Conservation (phyloP, 2,113 vertebrate genomes). For the Leptodactylus fuscus region DNA sequence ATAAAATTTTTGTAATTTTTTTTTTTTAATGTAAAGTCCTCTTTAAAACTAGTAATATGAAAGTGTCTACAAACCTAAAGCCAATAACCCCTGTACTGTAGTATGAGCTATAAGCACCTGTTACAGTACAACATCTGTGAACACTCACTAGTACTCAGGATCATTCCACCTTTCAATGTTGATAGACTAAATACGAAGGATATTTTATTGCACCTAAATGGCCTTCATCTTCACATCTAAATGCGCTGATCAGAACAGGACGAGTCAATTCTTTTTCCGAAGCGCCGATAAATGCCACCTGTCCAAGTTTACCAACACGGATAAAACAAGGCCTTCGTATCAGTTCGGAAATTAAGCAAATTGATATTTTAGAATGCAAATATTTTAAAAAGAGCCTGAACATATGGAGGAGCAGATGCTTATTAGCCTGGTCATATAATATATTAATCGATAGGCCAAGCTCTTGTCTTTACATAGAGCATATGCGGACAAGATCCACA, state of each 20-base stretch:
- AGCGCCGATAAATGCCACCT: constrained; percentile 48
- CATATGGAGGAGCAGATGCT: constrained; percentile 60
- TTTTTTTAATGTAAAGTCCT: no score
- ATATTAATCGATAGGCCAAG: constrained; percentile 41
- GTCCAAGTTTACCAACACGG: constrained; percentile 51
- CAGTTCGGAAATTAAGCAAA: constrained; percentile 51
- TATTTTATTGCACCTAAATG: constrained; percentile 48
- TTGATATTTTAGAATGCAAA: constrained; percentile 59
- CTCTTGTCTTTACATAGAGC: constrained; percentile 31
- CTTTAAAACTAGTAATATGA: background rate
- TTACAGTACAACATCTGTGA: constrained; percentile 37
- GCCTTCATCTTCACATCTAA: constrained; percentile 38
- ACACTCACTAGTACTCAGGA: background rate
- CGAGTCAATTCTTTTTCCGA: constrained; percentile 36
- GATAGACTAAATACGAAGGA: constrained; percentile 31
- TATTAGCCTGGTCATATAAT: constrained; percentile 28
- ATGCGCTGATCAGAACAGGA: background rate
- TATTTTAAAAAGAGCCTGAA: constrained; percentile 56
- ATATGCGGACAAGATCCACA: background rate
- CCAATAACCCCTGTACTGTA: background rate
- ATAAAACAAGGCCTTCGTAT: constrained; percentile 14
- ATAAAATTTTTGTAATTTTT: no score
- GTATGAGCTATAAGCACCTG: background rate
- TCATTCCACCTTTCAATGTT: background rate
- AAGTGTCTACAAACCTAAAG: background rate